Conservation (phyloP, 2,888 invertebrate species). For the Fissipunctia ypsillon region DNA sequence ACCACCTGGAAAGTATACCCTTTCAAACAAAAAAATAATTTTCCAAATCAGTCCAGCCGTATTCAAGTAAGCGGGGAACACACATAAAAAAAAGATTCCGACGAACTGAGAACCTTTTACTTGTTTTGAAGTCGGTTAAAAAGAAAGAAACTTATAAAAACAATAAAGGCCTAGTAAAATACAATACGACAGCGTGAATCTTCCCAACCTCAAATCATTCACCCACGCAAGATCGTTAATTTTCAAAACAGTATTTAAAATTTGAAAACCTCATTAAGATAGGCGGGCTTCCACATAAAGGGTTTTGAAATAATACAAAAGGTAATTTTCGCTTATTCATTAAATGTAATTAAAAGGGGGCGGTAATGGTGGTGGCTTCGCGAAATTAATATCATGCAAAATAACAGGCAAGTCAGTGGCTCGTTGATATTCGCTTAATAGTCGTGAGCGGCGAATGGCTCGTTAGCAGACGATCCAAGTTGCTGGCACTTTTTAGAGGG, state of each 20-base stretch:
- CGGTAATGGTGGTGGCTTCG: conserved; percentile 80
- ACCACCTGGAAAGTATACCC: too few relatives aligned
- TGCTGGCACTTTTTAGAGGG: conserved; percentile 43
- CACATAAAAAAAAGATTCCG: too few relatives aligned
- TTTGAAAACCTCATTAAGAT: conserved; percentile 89
- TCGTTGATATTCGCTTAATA: conserved; percentile 58
- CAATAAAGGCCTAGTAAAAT: conserved; percentile 15
- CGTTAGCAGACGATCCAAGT: conserved; percentile 59
- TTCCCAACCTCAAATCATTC: conserved; percentile 41
- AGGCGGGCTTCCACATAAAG: conserved; percentile 82
- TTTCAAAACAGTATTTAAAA: conserved; percentile 86
- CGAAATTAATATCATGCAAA: conserved; percentile 81
- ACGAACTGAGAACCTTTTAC: too few relatives aligned
- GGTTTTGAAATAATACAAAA: conserved; percentile 86
- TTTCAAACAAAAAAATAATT: too few relatives aligned
- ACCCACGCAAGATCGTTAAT: conserved; percentile 79
- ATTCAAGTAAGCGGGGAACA: too few relatives aligned
- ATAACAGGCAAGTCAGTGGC: conserved; percentile 74
- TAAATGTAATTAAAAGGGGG: conserved; percentile 87
- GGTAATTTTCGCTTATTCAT: conserved; percentile 90
- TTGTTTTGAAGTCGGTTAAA: too few relatives aligned
- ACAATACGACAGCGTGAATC: conserved; percentile 28
- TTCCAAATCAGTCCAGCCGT: too few relatives aligned
- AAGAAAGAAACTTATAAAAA: too few relatives aligned
- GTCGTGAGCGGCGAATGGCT: conserved; percentile 49